Evolutionary conservation across 1,140 invertebrate species (phyloP), one percentile per base, ranked within the genome.

Genomic region (Argopecten irradians): DNA sequence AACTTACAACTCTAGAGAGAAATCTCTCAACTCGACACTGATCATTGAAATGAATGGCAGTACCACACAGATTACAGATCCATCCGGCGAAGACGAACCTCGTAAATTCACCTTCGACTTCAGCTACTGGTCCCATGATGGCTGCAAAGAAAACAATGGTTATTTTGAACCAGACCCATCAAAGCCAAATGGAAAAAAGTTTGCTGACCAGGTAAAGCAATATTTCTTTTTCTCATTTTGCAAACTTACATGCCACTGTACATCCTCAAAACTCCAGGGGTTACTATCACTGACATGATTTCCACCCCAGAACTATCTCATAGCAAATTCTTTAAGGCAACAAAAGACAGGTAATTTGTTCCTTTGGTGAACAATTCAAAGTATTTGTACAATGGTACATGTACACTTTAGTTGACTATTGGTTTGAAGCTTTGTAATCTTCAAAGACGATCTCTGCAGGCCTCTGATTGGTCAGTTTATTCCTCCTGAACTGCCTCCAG

Each of bases 61-160:
- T 7, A 94, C 94, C 0, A 97, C 96, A 16, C 92, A 91, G 16
- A 95, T 97, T 84, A 95, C 92, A 87, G 95, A 97, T 92, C 96
- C 96, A 1, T 87, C 90, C 16, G 93, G 95, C 86, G 88, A 91
- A 0, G 94, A 94, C 36, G 95, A 95, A 5, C 92, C 92, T 7
- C 96, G 96, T 90, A 95, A 95, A 89, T 97, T 97, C 92, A 95
- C 96, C 9, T 97, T 96, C 93, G 97, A 97, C 94, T 95, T 95
- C 93, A 96, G 96, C 88, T 97, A 97, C 91, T 97, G 97, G 97
- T 97, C 96, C 85, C 96, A 97, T 93, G 96, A 97, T 93, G 97
- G 96, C 0, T 97, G 93, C 91, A 96, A 95, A 84, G 95, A 96
- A 87, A 91, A 95, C 9, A 96, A 96, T 91, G 97, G 97, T 19